phyloP scores from a whole-genome alignment of 1,140 invertebrate genomes.

The Heliconius himera region DNA sequence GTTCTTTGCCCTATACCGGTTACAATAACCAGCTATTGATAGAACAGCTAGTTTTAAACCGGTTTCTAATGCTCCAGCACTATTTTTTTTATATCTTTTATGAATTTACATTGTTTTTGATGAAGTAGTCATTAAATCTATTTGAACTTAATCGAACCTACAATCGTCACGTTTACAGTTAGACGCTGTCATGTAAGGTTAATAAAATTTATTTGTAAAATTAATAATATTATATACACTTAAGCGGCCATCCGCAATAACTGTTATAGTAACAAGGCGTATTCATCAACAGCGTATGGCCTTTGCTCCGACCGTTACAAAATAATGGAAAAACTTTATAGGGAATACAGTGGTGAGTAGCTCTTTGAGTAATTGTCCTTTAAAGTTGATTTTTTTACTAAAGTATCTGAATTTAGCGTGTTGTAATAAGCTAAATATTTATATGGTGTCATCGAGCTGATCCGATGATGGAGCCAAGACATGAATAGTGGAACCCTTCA shows the following conservation, averaged over 20 bases:
- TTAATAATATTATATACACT: neutral
- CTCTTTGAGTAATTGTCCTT: neutral
- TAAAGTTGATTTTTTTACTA: too few species aligned
- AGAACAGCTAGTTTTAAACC: neutral
- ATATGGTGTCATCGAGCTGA: too few species aligned
- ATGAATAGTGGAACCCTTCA: too few species aligned
- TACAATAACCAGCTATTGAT: neutral
- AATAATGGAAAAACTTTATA: neutral
- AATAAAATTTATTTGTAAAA: neutral
- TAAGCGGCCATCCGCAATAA: neutral
- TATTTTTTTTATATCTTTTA: neutral
- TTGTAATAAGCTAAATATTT: too few species aligned
- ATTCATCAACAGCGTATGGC: neutral
- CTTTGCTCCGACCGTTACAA: conserved; percentile 10
- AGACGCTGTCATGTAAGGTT: neutral
- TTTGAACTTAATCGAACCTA: neutral
- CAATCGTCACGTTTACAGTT: too few species aligned
- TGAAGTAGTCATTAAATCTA: too few species aligned
- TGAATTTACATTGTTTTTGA: neutral
- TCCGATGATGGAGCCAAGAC: too few species aligned
- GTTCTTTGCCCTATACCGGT: conserved; percentile 13
- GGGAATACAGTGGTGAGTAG: neutral
- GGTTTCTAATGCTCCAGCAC: neutral
- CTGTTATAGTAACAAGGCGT: neutral
- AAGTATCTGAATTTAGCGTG: too few species aligned